Evolutionary conservation across 2,888 invertebrate species (phyloP).

Genomic region (Digitonthophagus gazella): DNA sequence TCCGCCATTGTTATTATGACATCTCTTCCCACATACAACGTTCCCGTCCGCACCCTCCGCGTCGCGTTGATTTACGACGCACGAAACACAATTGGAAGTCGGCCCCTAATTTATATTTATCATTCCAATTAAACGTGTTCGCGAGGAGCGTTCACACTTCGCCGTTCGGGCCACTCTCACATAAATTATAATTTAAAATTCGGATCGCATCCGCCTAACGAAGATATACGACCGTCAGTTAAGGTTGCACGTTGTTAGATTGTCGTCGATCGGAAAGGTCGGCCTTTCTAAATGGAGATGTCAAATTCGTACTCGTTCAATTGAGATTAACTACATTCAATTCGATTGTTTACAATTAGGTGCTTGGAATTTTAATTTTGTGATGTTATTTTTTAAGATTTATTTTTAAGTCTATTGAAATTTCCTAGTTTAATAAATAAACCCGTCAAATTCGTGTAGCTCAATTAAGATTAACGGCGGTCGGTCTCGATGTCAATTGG

Average conservation of each 20-base stretch:
- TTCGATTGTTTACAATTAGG: background rate
- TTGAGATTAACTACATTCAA: background rate
- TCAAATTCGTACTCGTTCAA: background rate
- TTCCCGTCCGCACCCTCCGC: conserved; percentile 33
- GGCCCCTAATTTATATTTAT: conserved; percentile 44
- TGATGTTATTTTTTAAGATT: too few species aligned
- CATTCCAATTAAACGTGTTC: conserved; percentile 41
- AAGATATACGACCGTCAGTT: background rate
- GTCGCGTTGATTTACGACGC: conserved; percentile 38
- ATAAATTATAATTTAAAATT: background rate
- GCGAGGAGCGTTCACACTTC: conserved; percentile 3
- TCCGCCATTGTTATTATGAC: conserved; percentile 34
- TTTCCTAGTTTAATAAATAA: too few species aligned
- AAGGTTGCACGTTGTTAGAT: background rate
- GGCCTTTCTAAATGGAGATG: background rate
- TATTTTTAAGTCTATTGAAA: too few species aligned
- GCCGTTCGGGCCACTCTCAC: background rate
- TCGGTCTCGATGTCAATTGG: background rate
- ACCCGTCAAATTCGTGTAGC: background rate
- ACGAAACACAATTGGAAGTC: conserved; percentile 40
- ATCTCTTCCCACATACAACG: conserved; percentile 34
- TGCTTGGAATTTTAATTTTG: too few species aligned
- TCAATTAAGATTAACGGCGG: background rate
- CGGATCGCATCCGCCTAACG: background rate
- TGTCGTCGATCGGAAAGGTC: background rate